A percentile compares a stretch with the other conserved stretches of the same genome.
phyloP scores from a whole-genome alignment of 2,113 vertebrate genomes.

The Myrmophylax atrothorax region DNA sequence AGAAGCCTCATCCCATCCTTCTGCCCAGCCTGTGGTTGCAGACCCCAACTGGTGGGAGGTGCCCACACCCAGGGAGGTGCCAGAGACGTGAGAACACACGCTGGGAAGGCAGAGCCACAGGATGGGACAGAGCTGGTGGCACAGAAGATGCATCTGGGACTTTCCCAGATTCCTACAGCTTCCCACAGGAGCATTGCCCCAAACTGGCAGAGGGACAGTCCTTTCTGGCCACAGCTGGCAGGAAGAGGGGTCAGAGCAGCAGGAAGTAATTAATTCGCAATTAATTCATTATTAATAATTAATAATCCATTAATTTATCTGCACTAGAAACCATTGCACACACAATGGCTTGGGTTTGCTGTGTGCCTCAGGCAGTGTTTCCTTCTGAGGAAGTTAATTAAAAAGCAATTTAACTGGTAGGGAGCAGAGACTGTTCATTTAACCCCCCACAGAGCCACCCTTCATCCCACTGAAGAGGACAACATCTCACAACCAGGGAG shows the following conservation, averaged over 20 bases:
- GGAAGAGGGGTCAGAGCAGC: neutral
- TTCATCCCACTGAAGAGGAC: neutral
- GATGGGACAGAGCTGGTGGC: neutral
- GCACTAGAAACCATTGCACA: neutral
- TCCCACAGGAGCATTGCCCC: neutral
- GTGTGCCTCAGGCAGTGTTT: neutral
- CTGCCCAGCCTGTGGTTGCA: neutral
- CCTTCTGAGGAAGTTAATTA: neutral
- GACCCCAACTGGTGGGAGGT: too few relatives aligned
- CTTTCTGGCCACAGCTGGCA: neutral
- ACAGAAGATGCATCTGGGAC: neutral
- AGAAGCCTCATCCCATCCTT: neutral
- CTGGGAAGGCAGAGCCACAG: neutral
- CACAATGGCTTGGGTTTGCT: neutral
- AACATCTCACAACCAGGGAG: fast-evolving
- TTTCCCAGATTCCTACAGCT: neutral
- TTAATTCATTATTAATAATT: neutral
- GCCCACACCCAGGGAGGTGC: too few relatives aligned
- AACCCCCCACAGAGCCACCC: neutral
- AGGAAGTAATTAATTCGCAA: neutral
- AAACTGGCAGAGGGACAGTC: neutral
- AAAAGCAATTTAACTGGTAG: neutral
- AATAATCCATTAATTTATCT: neutral
- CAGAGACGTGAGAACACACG: fast-evolving
- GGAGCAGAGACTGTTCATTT: neutral